phyloP scores from a whole-genome alignment of 1,140 invertebrate genomes.

The Scaptomyza graminum region DNA sequence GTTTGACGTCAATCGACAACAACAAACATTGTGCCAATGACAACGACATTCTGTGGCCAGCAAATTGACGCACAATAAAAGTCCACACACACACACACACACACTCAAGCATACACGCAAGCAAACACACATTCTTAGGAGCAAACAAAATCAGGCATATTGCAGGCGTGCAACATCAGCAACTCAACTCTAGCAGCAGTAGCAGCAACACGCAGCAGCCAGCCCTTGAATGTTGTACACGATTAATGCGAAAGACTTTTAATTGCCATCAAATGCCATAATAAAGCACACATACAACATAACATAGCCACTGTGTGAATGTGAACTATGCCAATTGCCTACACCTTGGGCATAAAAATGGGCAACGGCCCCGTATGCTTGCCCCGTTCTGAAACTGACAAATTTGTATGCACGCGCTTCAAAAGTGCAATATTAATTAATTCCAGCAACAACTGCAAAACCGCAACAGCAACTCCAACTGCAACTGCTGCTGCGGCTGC shows the following conservation, averaged over 20 bases:
- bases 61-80: conserved; percentile 78
- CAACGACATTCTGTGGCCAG: conserved; percentile 58
- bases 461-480: conserved; percentile 36
- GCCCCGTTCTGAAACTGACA: conserved; percentile 58
- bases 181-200: background rate
- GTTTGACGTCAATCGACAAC: conserved; percentile 80
- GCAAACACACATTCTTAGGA: conserved; percentile 1
- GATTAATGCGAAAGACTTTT: conserved; percentile 66
- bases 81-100: conserved; percentile 1
- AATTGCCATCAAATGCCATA: conserved; percentile 69
- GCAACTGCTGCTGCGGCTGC: conserved; percentile 43
- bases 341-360: conserved; percentile 66
- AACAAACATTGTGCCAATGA: conserved; percentile 45
- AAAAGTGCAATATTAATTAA: conserved; percentile 83
- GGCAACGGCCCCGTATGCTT: conserved; percentile 28
- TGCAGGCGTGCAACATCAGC: conserved; percentile 29
- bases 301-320: conserved; percentile 30
- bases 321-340: conserved; percentile 81
- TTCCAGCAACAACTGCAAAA: conserved; percentile 68
- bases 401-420: conserved; percentile 83
- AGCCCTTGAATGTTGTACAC: conserved; percentile 42
- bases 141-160: conserved; percentile 22
- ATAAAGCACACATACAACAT: conserved; percentile 28
- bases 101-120: background rate
- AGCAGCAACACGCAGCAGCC: conserved; percentile 13